Evolutionary conservation across 2,113 vertebrate species (phyloP), one percentile per base, ranked within the genome.

Genomic region (Hydropotes inermis): DNA sequence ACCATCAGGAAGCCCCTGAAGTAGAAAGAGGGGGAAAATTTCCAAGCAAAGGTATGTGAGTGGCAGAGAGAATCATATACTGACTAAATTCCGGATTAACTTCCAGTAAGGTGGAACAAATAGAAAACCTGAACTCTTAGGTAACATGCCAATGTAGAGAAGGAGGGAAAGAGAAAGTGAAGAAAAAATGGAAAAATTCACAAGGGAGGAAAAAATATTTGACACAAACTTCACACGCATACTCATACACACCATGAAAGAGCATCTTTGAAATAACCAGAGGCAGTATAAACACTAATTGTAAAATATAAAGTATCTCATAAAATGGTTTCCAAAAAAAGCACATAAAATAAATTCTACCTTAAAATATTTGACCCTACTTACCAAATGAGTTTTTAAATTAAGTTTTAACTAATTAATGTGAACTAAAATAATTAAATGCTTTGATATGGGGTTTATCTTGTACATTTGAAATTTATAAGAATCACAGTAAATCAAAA

Each of bases 401-500:
- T 60, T 45, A 43, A 92, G 92, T 93, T 94, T 95, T 89, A 94
- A 88, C 61, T 92, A 83, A 43, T 60, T 55, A 67, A 88, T n/a
- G 93, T 12, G 70, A 55, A 50, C 45, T 58, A 86, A 7, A 94
- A 52, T 78, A 91, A 64, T 58, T 76, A 84, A 95, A 87, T 67
- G 81, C 33, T 95, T 82, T 95, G 64, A 54, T 81, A 81, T 14
- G 10, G 4, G 47, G 27, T 11, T 86, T 78, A 94, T 60, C 74
- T 76, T 16, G 36, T 81, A 95, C 2, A 92, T 0, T 76, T 57
- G 55, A 97, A 98, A 96, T 97, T 78, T 89, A 95, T 2, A 97
- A 92, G 74, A 96, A 97, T 97, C 92, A 94, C 21, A 91, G 33
- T 96, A 96, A 96, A 97, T 92, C n/a, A 95, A 92, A 88, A 74